Percentiles rank a stretch among this genome's conserved stretches.
phyloP scores from a whole-genome alignment of 2,888 invertebrate species.

The Laspeyria flexula region DNA sequence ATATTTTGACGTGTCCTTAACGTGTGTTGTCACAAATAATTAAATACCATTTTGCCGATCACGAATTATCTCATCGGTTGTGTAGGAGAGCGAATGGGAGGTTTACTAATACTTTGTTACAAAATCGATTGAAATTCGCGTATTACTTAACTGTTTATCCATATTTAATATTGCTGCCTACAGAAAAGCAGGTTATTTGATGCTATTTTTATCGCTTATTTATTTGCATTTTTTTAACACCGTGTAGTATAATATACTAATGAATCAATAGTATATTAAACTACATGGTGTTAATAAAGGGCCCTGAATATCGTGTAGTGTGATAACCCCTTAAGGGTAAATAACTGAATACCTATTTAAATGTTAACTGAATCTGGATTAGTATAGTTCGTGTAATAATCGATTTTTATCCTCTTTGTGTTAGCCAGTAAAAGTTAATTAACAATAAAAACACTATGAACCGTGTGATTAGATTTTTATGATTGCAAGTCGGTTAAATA shows the following conservation, averaged over 20 bases:
- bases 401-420: neutral
- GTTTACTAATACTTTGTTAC: constrained; percentile 31
- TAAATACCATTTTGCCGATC: constrained; percentile 19
- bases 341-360: neutral
- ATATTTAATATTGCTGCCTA: constrained; percentile 10
- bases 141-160: constrained; percentile 29
- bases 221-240: neutral
- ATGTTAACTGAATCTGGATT: neutral
- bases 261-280: too few species aligned
- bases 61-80: constrained; percentile 30
- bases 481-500: neutral
- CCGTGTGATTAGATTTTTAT: constrained; percentile 9
- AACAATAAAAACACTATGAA: constrained; percentile 14
- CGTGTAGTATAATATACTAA: too few species aligned
- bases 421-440: constrained; percentile 4
- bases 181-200: neutral
- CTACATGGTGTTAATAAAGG: too few species aligned
- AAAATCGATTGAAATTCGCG: constrained; percentile 31
- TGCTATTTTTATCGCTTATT: neutral
- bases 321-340: too few species aligned
- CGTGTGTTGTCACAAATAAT: constrained; percentile 22
- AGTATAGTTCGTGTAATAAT: neutral
- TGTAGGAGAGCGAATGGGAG: constrained; percentile 18
- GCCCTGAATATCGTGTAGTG: too few species aligned
- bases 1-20: constrained; percentile 16